Evolutionary conservation across 2,113 vertebrate species (phyloP).

Genomic region (Eira barbara): DNA sequence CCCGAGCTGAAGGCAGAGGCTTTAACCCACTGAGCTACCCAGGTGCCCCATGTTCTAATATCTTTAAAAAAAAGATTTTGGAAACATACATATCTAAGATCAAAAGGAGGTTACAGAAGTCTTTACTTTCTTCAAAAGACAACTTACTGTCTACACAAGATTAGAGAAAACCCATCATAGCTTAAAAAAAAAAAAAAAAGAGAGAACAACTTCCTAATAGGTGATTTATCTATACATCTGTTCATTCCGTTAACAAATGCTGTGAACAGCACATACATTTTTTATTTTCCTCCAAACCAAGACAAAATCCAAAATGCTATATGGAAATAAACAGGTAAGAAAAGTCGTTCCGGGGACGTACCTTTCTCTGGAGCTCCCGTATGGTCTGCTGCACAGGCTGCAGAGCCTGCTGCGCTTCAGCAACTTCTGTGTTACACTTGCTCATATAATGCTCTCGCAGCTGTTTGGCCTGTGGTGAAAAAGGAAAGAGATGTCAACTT

Average conservation of each 20-base stretch:
- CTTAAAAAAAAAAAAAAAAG: not conserved
- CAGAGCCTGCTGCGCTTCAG: conserved; percentile 89
- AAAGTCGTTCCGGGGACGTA: conserved; percentile 23
- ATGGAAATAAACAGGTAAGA: not conserved
- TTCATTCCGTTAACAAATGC: not conserved
- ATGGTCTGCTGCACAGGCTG: conserved; percentile 94
- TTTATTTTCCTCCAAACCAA: not conserved
- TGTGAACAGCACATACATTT: not conserved
- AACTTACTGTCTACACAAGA: not conserved
- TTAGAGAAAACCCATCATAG: not conserved
- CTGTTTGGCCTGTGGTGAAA: conserved; percentile 88
- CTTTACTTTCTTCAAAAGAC: conserved; percentile 24
- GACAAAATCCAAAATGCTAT: not conserved
- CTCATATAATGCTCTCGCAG: conserved; percentile 98
- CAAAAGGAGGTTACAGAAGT: not conserved
- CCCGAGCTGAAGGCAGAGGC: no score
- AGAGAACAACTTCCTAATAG: not conserved
- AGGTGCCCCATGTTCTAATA: not conserved
- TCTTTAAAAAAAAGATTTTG: not conserved
- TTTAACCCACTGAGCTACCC: no score
- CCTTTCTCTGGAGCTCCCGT: conserved; percentile 93
- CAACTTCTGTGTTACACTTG: conserved; percentile 95
- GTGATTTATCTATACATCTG: not conserved
- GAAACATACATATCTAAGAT: not conserved
- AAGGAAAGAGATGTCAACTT: not conserved